Evolutionary conservation across 2,888 invertebrate genomes (phyloP), one percentile per base, ranked within the genome.

Genomic region (Caenorhabditis sp.): DNA sequence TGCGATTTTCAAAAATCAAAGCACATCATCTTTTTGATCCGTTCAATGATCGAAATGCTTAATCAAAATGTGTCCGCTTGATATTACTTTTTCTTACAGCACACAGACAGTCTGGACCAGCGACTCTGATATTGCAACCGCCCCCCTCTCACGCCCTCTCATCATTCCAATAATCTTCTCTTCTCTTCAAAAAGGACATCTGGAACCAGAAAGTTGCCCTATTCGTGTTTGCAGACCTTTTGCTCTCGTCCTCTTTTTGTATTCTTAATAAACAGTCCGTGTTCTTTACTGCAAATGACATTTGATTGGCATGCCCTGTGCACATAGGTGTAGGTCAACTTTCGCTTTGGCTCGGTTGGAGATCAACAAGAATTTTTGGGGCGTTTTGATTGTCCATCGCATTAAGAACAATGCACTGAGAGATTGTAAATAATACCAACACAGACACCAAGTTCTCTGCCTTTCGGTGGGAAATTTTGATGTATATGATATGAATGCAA

Each of bases 321-420:
- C 47, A 61, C 67, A 35, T 24, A 74, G 65, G 65, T 51, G 24
- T 24, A 74, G 65, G 65, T 51, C 67, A 76, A 67, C 40, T 53
- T 44, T 50, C 62, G n/a, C n/a, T n/a, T n/a, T n/a, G n/a, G n/a
- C n/a, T n/a, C n/a, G n/a, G 20, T 8, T 4, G 51, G 47, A 56
- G 64, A 47, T 72, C 58, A 76, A 61, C 53, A 76, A 67, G 67
- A 76, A 67, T 76, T 67, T n/a, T n/a, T 67, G 40, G 76, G 53
- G 76, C 76, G 76, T 61, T 76, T 76, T 76, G 76, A 76, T 76
- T 76, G 76, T 76, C 76, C 67, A 76, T 76, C 76, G 76, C 40
- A 76, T 76, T 76, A 76, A 53, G 76, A 67, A 76, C 67, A 76
- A 76, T 67, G 76, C 51, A 40, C 53, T 56, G 56, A 40, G 18